Conservation (phyloP, 2,113 vertebrate species). For the Sminthopsis crassicaudata region DNA sequence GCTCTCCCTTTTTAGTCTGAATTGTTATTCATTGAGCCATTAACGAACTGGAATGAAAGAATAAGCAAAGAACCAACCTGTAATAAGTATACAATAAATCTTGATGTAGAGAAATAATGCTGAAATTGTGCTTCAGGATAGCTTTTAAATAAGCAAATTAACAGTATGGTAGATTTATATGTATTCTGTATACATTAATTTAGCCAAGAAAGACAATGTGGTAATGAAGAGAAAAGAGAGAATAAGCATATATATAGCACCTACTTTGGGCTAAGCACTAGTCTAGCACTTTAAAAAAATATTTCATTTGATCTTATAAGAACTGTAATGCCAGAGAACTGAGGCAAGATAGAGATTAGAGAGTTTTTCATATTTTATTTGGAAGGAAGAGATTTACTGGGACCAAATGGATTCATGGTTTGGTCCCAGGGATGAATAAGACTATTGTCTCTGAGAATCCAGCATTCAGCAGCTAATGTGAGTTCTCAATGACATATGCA, state of each 20-base stretch:
- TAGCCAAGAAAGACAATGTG: neutral
- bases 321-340: neutral
- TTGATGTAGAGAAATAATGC: neutral
- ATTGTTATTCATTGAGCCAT: constrained; percentile 10
- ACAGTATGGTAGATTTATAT: neutral
- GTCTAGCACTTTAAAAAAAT: neutral
- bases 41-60: constrained; percentile 20
- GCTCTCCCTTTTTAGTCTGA: neutral
- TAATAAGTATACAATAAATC: constrained; percentile 40
- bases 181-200: neutral
- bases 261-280: neutral
- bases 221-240: neutral
- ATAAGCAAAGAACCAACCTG: neutral
- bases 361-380: no score
- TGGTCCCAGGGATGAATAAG: no score
- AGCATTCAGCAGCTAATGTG: no score
- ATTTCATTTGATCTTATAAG: neutral
- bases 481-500: no score
- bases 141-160: neutral
- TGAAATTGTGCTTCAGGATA: constrained; percentile 9
- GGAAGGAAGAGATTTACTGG: no score
- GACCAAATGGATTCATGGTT: no score
- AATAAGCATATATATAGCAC: neutral
- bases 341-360: no score
- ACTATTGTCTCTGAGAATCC: no score